A percentile compares a stretch with the other conserved stretches of the same genome.
These are phyloP conservation scores for Pachyseris speciosa DNA, from an alignment of 64 coral and sea anemone species.

Conservation along the genomic window DNA sequence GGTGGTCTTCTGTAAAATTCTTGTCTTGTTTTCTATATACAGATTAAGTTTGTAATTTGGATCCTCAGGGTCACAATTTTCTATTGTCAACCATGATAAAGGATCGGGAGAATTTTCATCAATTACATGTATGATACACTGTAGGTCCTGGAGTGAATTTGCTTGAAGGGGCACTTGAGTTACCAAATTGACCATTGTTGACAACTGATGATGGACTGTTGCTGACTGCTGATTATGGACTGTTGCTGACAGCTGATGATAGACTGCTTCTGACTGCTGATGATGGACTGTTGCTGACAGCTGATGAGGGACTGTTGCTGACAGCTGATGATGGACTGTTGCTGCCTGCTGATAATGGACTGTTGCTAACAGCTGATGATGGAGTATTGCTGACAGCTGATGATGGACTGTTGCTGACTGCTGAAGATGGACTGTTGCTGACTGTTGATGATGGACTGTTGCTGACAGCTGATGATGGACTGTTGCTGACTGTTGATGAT, in stretches of 20 bases:
- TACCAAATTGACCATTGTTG: not conserved
- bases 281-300: not conserved
- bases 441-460: no score
- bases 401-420: no score
- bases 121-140: conserved; percentile 46
- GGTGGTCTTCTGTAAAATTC: conserved; percentile 20
- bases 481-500: no score
- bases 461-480: no score
- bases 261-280: not conserved
- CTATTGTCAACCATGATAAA: conserved; percentile 17
- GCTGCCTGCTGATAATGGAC: not conserved
- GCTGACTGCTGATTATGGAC: not conserved
- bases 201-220: not conserved
- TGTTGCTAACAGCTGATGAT: not conserved
- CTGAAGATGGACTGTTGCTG: no score
- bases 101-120: conserved; percentile 70
- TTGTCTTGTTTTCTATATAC: conserved; percentile 46
- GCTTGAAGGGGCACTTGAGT: conserved; percentile 8
- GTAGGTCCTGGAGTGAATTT: not conserved
- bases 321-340: not conserved
- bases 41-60: conserved; percentile 21
- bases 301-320: no score
- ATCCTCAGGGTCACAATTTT: conserved; percentile 23
- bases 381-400: not conserved
- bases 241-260: not conserved